Conservation (phyloP, 1,140 invertebrate species). For the Drosophila serrata region DNA sequence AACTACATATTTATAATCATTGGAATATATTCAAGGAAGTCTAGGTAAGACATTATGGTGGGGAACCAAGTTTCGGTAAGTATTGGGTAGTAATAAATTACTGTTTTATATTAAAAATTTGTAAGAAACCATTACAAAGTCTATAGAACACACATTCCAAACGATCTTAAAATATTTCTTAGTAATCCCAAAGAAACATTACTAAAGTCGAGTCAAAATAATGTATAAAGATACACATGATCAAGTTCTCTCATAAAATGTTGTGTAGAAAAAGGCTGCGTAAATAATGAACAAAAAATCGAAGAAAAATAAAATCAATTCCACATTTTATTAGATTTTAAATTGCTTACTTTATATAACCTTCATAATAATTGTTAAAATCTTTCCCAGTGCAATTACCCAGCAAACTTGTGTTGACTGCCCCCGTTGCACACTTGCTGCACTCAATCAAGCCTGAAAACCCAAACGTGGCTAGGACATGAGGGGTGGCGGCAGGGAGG, state of each 20-base stretch:
- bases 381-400: constrained; percentile 7
- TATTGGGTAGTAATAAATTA: background rate
- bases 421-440: constrained; percentile 33
- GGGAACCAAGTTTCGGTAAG: background rate
- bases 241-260: no score
- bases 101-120: no score
- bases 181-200: background rate
- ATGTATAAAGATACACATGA: no score
- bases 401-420: constrained; percentile 19
- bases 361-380: background rate
- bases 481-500: background rate
- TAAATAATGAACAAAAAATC: background rate
- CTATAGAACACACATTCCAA: no score
- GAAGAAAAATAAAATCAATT: background rate
- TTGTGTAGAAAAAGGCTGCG: background rate
- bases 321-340: background rate
- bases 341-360: background rate
- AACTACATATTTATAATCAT: background rate
- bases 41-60: no score
- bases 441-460: constrained; percentile 40
- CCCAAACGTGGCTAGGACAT: background rate
- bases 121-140: no score
- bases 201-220: no score
- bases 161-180: background rate
- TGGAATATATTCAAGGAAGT: background rate